A percentile compares a stretch with the other conserved stretches of the same genome.
phyloP scores from a whole-genome alignment of 1,140 invertebrate genomes.

The Arion vulgaris region DNA sequence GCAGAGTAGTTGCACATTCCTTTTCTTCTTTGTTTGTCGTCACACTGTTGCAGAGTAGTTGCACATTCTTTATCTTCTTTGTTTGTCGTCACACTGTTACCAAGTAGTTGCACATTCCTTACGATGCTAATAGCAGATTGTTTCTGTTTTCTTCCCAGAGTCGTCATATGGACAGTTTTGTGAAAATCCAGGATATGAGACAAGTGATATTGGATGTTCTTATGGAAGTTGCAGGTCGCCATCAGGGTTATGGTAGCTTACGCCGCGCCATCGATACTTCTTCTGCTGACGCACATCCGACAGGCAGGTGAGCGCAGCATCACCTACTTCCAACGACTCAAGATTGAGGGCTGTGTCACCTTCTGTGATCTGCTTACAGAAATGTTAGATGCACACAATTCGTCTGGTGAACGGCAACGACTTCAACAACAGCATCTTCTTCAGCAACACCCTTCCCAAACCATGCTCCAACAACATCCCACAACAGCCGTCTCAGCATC shows the following conservation, averaged over 20 bases:
- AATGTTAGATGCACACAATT: conserved; percentile 67
- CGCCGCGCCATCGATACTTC: conserved; percentile 60
- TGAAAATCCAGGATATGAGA: conserved; percentile 60
- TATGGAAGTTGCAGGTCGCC: conserved; percentile 62
- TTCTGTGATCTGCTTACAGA: conserved; percentile 67
- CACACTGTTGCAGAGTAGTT: no score
- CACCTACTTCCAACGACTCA: conserved; percentile 63
- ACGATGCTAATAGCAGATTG: not conserved
- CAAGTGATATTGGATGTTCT: conserved; percentile 62
- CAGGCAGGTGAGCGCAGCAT: conserved; percentile 64
- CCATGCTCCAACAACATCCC: conserved; percentile 18
- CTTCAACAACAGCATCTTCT: conserved; percentile 29
- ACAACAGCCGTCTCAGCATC: conserved; percentile 16
- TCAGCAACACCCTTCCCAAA: conserved; percentile 24
- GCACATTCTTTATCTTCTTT: no score
- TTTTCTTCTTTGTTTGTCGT: no score
- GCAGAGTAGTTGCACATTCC: no score
- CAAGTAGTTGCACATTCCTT: no score
- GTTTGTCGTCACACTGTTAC: no score
- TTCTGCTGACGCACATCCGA: conserved; percentile 67
- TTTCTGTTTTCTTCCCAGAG: conserved; percentile 51
- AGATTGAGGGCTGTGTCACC: conserved; percentile 61
- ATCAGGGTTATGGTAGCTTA: conserved; percentile 56
- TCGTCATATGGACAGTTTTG: conserved; percentile 56
- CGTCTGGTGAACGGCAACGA: conserved; percentile 36